A percentile compares a stretch with the other conserved stretches of the same genome.
Conservation (phyloP, 2,888 invertebrate species). For the Protophormia terraenovae region DNA sequence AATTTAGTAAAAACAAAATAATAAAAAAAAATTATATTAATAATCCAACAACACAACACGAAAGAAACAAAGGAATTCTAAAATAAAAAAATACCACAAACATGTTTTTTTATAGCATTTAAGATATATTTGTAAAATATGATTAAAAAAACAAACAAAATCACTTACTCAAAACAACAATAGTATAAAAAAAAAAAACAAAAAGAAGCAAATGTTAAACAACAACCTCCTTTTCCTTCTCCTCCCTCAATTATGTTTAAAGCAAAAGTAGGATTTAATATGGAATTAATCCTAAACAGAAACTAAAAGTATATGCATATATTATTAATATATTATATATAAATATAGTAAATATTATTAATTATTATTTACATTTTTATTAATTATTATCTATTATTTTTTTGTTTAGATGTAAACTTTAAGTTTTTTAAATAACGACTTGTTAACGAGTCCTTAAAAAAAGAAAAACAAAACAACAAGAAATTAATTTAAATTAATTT, state of each 20-base stretch:
- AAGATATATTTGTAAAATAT: conserved; percentile 70
- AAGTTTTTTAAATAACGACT: conserved; percentile 66
- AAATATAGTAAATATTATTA: conserved; percentile 68
- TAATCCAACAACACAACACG: conserved; percentile 54
- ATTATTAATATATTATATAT: conserved; percentile 61
- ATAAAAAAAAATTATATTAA: conserved; percentile 39
- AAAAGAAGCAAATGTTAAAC: conserved; percentile 49
- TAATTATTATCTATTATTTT: conserved; percentile 63
- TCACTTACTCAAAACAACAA: conserved; percentile 56
- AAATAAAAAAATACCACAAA: conserved; percentile 64
- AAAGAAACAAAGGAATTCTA: conserved; percentile 67
- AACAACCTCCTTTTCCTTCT: conserved; percentile 51
- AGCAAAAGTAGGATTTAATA: conserved; percentile 49
- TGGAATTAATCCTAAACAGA: conserved; percentile 60
- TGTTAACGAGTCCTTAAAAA: conserved; percentile 65
- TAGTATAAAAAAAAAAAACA: conserved; percentile 24
- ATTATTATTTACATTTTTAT: conserved; percentile 68
- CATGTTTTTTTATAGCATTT: conserved; percentile 67
- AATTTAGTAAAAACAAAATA: conserved; percentile 49
- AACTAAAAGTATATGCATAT: conserved; percentile 69
- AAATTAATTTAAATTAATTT: conserved; percentile 65
- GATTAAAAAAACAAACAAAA: conserved; percentile 44
- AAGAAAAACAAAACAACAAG: conserved; percentile 18
- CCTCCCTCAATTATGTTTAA: conserved; percentile 63
- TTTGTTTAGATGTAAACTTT: conserved; percentile 68